Percentiles rank a stretch among this genome's conserved stretches.
Evolutionary conservation across 1,140 invertebrate species (phyloP).

Genomic region (Leptoteleia sp.): DNA sequence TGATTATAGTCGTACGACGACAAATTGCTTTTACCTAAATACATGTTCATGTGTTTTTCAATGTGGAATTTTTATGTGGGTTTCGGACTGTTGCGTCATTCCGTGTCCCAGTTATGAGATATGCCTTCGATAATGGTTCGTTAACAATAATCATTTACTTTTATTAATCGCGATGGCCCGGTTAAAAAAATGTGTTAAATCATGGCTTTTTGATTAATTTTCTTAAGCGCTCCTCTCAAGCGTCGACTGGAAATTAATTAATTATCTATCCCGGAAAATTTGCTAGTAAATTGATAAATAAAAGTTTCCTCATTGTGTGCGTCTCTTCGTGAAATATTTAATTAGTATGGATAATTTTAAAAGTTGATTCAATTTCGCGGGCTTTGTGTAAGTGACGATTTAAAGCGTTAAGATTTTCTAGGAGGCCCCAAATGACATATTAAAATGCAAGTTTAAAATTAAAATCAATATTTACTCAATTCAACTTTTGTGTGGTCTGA

Average conservation of each 20-base stretch:
- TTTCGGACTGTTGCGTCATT: slow-evolving; percentile 33
- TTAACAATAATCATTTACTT: slow-evolving; percentile 10
- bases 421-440: slow-evolving; percentile 11
- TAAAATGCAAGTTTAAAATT: slow-evolving; percentile 7
- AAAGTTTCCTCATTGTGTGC: neutral
- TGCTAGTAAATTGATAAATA: neutral
- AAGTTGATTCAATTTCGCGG: neutral
- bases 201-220: slow-evolving; percentile 23
- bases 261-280: neutral
- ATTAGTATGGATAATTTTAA: neutral
- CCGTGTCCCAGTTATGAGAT: slow-evolving; percentile 48
- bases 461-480: slow-evolving; percentile 50
- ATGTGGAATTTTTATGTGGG: slow-evolving; percentile 38
- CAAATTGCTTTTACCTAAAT: slow-evolving; percentile 51
- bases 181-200: slow-evolving; percentile 23
- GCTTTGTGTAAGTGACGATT: slow-evolving; percentile 10
- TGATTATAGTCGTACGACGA: slow-evolving; percentile 37
- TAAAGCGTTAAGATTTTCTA: slow-evolving; percentile 26
- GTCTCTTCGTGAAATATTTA: slow-evolving; percentile 1
- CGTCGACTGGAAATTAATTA: slow-evolving; percentile 7
- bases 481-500: slow-evolving; percentile 43
- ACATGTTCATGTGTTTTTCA: slow-evolving; percentile 29
- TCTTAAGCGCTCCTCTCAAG: neutral
- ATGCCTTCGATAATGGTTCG: slow-evolving; percentile 11
- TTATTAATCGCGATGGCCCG: slow-evolving; percentile 24